Conservation (phyloP, 2,888 invertebrate genomes). For the Zhuqinia jingwanae region DNA sequence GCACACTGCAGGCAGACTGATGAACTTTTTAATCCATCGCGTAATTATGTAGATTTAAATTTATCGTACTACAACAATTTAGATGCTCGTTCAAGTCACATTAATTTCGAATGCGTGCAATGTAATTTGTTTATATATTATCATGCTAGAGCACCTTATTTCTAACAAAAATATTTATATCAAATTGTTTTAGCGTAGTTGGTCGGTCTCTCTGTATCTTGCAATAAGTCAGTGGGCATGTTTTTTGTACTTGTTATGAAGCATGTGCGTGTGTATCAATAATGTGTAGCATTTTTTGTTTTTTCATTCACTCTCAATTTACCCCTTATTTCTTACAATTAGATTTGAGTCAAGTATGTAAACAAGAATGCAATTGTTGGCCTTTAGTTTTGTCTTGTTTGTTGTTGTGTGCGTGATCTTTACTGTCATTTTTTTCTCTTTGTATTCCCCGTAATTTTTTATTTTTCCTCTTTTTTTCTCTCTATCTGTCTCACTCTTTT, state of each 20-base stretch:
- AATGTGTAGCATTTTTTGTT: neutral
- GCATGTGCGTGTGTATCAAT: no score
- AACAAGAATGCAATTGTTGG: no score
- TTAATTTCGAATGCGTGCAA: no score
- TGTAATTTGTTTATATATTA: conserved; percentile 13
- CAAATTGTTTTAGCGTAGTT: conserved; percentile 33
- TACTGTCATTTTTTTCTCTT: neutral
- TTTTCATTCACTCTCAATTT: neutral
- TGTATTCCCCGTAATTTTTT: neutral
- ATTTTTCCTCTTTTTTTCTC: neutral
- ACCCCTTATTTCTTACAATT: no score
- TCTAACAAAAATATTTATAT: no score
- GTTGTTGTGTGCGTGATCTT: neutral
- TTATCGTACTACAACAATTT: no score
- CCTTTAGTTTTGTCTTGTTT: no score
- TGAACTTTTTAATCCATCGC: no score
- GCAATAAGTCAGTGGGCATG: neutral
- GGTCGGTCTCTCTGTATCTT: neutral
- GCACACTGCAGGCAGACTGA: no score
- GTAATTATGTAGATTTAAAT: no score
- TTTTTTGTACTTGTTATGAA: neutral
- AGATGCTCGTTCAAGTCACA: no score
- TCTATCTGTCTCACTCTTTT: conserved; percentile 9
- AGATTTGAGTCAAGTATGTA: no score
- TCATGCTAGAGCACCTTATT: conserved; percentile 32